Percentiles rank a stretch among this genome's conserved stretches.
These are phyloP conservation scores for Taxidea taxus DNA, from an alignment of 2,113 vertebrate species.

Conservation along the genomic window DNA sequence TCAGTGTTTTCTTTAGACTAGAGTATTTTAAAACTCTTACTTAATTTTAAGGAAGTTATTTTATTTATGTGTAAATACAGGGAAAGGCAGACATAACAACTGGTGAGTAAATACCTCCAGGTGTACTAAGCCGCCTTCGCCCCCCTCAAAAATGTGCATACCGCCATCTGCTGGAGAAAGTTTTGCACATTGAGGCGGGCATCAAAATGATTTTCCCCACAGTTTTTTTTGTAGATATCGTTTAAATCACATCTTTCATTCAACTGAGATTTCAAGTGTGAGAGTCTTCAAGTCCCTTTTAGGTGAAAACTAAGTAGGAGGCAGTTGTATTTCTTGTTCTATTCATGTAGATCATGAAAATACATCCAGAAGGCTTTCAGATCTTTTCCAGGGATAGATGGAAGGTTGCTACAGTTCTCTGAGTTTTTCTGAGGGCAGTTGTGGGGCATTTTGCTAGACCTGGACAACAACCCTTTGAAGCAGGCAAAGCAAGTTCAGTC, in stretches of 20 bases:
- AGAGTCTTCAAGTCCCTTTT: neutral
- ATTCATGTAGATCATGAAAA: neutral
- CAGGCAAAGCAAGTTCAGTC: neutral
- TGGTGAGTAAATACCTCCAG: neutral
- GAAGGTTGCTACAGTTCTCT: neutral
- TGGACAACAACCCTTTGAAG: neutral
- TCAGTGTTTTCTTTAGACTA: neutral
- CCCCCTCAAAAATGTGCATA: neutral
- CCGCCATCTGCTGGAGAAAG: conserved; percentile 62
- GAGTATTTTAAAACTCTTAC: neutral
- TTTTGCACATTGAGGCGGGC: neutral
- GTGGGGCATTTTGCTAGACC: neutral
- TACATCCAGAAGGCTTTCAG: neutral
- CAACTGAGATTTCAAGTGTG: neutral
- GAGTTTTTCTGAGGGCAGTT: neutral
- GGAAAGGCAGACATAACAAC: neutral
- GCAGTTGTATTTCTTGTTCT: neutral
- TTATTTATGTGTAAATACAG: conserved; percentile 35
- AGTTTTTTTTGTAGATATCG: neutral
- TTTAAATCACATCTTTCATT: neutral
- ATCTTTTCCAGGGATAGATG: neutral
- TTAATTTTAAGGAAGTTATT: conserved; percentile 12
- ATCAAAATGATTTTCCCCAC: neutral
- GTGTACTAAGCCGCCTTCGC: neutral
- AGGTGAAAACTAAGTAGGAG: neutral